A percentile compares a stretch with the other conserved stretches of the same genome.
These are phyloP conservation scores for Callospermophilus lateralis DNA, from an alignment of 2,113 vertebrate genomes.

Conservation along the genomic window DNA sequence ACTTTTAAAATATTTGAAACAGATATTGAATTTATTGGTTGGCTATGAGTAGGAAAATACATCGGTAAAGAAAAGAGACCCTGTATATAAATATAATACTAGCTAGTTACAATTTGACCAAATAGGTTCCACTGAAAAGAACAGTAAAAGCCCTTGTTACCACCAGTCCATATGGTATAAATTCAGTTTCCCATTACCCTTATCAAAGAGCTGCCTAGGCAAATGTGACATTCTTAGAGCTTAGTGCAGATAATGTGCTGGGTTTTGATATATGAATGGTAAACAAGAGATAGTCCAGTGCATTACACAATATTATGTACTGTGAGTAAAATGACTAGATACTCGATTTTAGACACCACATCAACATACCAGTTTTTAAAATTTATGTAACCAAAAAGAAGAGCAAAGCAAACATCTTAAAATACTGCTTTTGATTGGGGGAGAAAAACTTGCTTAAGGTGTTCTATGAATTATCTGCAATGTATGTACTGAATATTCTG, in stretches of 20 bases:
- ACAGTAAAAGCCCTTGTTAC: constrained; percentile 97
- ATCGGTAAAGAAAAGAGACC: constrained; percentile 98
- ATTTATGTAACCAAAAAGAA: constrained; percentile 87
- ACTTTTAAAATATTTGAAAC: constrained; percentile 94
- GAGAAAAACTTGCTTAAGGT: constrained; percentile 80
- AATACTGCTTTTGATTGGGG: constrained; percentile 85
- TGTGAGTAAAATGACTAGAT: constrained; percentile 90
- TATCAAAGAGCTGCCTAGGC: constrained; percentile 98
- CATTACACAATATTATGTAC: constrained; percentile 94
- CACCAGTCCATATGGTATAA: constrained; percentile 94
- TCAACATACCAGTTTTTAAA: constrained; percentile 88
- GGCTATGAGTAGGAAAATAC: constrained; percentile 99
- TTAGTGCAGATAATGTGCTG: constrained; percentile 99
- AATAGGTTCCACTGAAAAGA: constrained; percentile 95
- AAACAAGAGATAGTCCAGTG: constrained; percentile 99
- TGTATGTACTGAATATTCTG: constrained; percentile 77
- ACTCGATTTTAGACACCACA: constrained; percentile 88
- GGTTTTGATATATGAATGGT: constrained; percentile 96
- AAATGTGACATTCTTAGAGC: constrained; percentile 95
- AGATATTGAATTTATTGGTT: constrained; percentile 99
- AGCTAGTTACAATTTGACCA: constrained; percentile 95
- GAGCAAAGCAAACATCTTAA: constrained; percentile 87
- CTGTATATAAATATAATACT: constrained; percentile 97
- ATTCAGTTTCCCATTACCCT: constrained; percentile 93
- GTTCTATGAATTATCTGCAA: constrained; percentile 78